Conservation (phyloP, 2,113 vertebrate genomes). For the Myiopsitta monachus region DNA sequence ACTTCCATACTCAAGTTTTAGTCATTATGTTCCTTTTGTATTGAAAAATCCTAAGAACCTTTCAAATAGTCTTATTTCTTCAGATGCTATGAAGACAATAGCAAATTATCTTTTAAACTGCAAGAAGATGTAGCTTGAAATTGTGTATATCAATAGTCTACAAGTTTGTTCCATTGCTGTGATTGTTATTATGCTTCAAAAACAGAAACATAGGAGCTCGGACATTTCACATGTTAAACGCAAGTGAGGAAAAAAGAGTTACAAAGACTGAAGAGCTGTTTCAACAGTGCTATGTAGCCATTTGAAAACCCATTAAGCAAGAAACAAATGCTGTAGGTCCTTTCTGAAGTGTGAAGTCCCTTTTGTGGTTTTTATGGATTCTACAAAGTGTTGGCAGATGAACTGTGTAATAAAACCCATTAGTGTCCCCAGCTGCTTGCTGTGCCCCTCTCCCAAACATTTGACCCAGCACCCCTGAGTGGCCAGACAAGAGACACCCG, state of each 20-base stretch:
- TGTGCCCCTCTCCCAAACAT: not conserved
- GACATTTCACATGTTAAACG: not conserved
- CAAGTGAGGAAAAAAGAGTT: not conserved
- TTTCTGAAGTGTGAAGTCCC: not conserved
- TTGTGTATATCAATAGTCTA: not conserved
- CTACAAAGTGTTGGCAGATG: not conserved
- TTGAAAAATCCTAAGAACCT: not conserved
- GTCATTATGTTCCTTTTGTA: not conserved
- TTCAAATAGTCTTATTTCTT: not conserved
- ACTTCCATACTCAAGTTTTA: not conserved
- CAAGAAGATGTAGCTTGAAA: not conserved
- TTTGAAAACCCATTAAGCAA: not conserved
- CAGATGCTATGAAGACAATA: not conserved
- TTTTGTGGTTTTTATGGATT: not conserved
- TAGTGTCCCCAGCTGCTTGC: not conserved
- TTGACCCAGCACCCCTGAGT: not conserved
- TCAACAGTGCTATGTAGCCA: not conserved
- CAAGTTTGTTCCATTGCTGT: not conserved
- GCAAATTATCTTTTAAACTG: not conserved
- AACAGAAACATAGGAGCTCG: not conserved
- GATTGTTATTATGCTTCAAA: not conserved
- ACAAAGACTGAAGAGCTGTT: not conserved
- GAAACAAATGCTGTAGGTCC: not conserved
- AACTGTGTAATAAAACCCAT: not conserved
- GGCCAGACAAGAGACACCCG: not conserved